Percentiles rank a stretch among this genome's conserved stretches.
These are phyloP conservation scores for Phataginus tricuspis DNA, from an alignment of 2,797 vertebrate species.

Conservation along the genomic window DNA sequence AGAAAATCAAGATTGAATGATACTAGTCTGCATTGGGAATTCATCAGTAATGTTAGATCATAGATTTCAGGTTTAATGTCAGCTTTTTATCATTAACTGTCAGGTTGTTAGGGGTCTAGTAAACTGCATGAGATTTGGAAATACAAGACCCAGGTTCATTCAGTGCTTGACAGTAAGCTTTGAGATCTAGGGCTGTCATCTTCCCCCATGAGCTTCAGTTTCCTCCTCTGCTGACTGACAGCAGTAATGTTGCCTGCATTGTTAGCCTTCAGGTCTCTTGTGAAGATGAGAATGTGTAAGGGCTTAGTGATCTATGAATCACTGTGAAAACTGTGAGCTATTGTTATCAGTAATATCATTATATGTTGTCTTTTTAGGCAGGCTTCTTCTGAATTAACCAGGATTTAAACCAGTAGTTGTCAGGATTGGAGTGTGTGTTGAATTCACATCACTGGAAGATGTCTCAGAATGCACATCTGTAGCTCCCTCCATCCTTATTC, in stretches of 20 bases:
- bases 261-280: background rate
- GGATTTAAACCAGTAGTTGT: background rate
- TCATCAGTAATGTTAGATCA: slow-evolving; percentile 14
- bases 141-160: background rate
- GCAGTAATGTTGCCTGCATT: background rate
- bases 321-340: background rate
- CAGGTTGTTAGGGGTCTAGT: background rate
- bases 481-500: background rate
- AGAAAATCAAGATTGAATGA: slow-evolving; percentile 37
- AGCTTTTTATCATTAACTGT: slow-evolving; percentile 9
- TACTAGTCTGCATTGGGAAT: background rate
- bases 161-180: background rate
- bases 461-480: background rate
- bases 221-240: background rate
- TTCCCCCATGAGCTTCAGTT: background rate
- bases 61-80: background rate
- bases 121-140: background rate
- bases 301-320: background rate
- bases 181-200: background rate
- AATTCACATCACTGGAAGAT: background rate
- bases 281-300: background rate
- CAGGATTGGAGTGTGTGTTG: background rate
- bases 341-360: background rate
- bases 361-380: background rate
- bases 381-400: background rate